Percentiles rank a stretch among this genome's conserved stretches.
Conservation (phyloP, 2,797 vertebrate species). For the Tachyglossus aculeatus region DNA sequence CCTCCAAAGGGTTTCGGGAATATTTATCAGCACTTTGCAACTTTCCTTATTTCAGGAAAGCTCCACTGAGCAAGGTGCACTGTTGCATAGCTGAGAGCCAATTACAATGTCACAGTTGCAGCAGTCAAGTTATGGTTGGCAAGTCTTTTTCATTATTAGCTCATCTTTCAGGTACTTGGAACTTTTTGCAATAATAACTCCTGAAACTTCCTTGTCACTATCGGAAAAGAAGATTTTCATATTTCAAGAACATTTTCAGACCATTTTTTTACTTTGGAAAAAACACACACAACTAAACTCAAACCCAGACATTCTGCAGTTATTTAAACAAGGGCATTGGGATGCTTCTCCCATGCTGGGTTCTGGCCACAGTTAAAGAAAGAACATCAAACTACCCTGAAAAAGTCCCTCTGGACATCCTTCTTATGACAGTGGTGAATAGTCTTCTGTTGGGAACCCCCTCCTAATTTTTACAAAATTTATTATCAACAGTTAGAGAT, state of each 20-base stretch:
- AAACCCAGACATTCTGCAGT: conserved; percentile 9
- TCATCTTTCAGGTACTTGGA: background rate
- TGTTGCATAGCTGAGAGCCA: background rate
- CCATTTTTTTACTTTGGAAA: conserved; percentile 21
- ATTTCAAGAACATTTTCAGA: conserved; percentile 39
- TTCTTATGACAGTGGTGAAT: conserved; percentile 2
- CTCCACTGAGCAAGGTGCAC: background rate
- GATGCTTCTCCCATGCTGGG: conserved; percentile 12
- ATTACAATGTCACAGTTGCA: background rate
- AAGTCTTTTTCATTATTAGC: background rate
- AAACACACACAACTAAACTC: conserved; percentile 3
- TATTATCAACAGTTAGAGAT: conserved; percentile 13
- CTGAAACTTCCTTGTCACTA: background rate
- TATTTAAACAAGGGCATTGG: conserved; percentile 13
- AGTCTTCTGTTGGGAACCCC: conserved; percentile 9
- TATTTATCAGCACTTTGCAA: background rate
- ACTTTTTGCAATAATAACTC: background rate
- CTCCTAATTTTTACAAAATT: conserved; percentile 18
- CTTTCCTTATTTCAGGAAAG: background rate
- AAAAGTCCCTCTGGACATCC: conserved; percentile 2
- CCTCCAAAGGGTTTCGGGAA: background rate
- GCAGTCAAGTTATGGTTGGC: background rate
- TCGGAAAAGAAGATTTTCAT: conserved; percentile 23
- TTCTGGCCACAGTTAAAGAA: background rate
- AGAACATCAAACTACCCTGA: conserved; percentile 1